Percentiles rank a stretch among this genome's conserved stretches.
These are phyloP conservation scores for Eubucco bourcierii DNA, from an alignment of 2,113 vertebrate species.

Conservation along the genomic window DNA sequence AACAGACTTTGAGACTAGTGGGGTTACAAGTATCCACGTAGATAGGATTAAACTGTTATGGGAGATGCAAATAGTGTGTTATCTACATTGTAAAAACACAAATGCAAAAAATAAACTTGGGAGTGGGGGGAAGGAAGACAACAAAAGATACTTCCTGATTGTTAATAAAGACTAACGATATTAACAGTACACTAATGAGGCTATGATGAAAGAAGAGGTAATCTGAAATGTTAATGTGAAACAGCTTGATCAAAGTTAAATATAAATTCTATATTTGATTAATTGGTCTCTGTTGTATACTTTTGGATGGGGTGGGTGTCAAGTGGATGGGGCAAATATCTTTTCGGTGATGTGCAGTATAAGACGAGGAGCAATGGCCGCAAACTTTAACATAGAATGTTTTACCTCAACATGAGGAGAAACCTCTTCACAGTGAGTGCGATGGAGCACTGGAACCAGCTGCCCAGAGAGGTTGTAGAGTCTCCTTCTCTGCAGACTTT, in stretches of 20 bases:
- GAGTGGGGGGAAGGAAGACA: rapidly evolving
- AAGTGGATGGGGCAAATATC: no score
- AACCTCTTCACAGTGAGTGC: no score
- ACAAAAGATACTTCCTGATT: neutral
- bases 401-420: no score
- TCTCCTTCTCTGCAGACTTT: no score
- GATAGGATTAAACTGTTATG: neutral
- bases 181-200: neutral
- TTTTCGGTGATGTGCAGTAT: no score
- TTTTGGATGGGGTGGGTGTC: neutral
- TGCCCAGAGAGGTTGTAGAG: no score
- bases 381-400: no score
- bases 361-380: no score
- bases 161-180: neutral
- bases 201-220: neutral
- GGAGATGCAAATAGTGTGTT: neutral
- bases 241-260: neutral
- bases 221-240: slow-evolving; percentile 16
- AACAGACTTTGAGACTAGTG: neutral
- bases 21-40: neutral
- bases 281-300: neutral
- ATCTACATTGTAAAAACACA: neutral
- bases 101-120: neutral
- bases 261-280: neutral
- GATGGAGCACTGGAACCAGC: no score